Evolutionary conservation across 1,140 invertebrate genomes (phyloP).

Genomic region (Diachasmimorpha longicaudata): DNA sequence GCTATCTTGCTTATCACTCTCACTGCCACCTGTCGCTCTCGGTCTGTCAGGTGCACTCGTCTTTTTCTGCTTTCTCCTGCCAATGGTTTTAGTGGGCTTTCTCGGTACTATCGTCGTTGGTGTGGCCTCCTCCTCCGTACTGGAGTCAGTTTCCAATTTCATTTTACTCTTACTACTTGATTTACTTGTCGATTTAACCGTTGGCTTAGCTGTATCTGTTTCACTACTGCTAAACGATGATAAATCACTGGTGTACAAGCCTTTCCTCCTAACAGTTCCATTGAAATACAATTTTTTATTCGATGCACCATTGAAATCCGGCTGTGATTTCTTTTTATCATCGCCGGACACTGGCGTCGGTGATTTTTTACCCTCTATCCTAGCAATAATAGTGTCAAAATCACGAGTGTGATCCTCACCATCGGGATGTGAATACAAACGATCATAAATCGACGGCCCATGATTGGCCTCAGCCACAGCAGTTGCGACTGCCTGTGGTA

Average conservation of each 20-base stretch:
- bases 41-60: conserved; percentile 43
- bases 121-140: conserved; percentile 51
- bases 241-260: conserved; percentile 70
- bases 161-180: conserved; percentile 18
- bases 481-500: conserved; percentile 69
- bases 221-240: conserved; percentile 72
- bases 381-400: conserved; percentile 73
- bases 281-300: conserved; percentile 79
- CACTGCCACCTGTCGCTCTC: conserved; percentile 43
- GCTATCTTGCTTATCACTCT: conserved; percentile 45
- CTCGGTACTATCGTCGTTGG: not conserved
- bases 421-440: conserved; percentile 77
- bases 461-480: conserved; percentile 88
- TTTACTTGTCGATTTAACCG: conserved; percentile 40
- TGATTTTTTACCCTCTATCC: conserved; percentile 72
- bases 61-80: conserved; percentile 52
- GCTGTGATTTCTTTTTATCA: conserved; percentile 66
- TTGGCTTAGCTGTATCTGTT: conserved; percentile 53
- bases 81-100: not conserved
- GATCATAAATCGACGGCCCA: conserved; percentile 87
- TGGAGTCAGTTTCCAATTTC: conserved; percentile 51
- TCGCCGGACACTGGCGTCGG: conserved; percentile 61
- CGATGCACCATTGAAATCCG: conserved; percentile 73
- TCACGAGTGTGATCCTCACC: conserved; percentile 72
- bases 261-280: conserved; percentile 71